A percentile compares a stretch with the other conserved stretches of the same genome.
Conservation (phyloP, 2,888 invertebrate genomes). For the Machimus rusticus region DNA sequence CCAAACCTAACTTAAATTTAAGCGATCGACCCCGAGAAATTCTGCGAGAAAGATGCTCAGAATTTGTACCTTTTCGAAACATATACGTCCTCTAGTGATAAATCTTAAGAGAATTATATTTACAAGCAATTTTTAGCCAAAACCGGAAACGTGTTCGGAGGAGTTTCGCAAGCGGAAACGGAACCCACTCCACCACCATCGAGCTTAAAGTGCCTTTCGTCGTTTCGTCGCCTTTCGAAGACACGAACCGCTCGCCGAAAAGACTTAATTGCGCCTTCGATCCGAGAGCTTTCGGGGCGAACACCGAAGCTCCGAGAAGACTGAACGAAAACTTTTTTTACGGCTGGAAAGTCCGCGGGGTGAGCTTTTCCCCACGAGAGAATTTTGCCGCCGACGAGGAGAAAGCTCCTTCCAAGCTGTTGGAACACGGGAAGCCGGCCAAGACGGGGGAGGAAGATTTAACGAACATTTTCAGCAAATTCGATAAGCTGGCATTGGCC, state of each 20-base stretch:
- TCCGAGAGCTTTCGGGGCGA: not conserved
- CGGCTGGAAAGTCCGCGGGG: not conserved
- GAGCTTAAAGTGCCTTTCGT: constrained; percentile 30
- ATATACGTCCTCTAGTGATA: constrained; percentile 52
- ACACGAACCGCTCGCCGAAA: not conserved
- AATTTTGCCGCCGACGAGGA: not conserved
- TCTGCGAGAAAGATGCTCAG: constrained; percentile 49
- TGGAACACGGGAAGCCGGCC: not conserved
- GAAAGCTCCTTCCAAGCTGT: not conserved
- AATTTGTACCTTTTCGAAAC: constrained; percentile 53
- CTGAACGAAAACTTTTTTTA: constrained; percentile 26
- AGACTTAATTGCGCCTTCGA: not conserved
- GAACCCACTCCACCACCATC: not conserved
- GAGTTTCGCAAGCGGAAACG: not conserved
- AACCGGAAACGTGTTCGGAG: constrained; percentile 27
- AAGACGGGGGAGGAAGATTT: constrained; percentile 35
- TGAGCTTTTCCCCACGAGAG: not conserved
- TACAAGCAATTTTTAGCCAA: constrained; percentile 43
- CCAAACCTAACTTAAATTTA: constrained; percentile 1
- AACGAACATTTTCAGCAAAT: constrained; percentile 35
- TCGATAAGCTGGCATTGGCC: constrained; percentile 61
- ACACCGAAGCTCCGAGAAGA: not conserved
- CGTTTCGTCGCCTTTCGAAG: not conserved
- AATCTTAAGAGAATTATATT: constrained; percentile 50
- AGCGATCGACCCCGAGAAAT: not conserved